Evolutionary conservation across 2,113 vertebrate species (phyloP), one percentile per base, ranked within the genome.

Genomic region (Rhinoptilus africanus): DNA sequence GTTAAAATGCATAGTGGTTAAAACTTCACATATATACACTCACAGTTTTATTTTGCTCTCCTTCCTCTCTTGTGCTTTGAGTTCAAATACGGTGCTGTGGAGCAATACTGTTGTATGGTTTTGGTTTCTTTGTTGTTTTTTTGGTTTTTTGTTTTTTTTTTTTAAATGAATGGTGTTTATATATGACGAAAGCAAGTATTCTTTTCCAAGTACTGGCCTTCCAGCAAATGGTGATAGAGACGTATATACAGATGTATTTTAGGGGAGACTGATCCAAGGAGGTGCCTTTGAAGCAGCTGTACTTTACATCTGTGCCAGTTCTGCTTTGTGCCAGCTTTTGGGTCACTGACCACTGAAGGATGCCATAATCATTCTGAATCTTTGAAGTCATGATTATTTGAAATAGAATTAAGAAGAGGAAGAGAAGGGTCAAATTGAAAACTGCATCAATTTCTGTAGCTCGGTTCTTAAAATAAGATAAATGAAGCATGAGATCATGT

Each of bases 361-460:
- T 86, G 47, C 50, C 32, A 5, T 18, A 28, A 37, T 88, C 45
- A 27, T 79, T 93, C 37, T 66, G 83, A 83, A 80, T 77, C 45
- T 93, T 63, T 74, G 59, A 96, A 80, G 48, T 69, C 23, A 73
- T 80, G 39, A 53, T 68, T 85, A 76, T 73, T 37, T 96, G 62
- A 75, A 97, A 92, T 64, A 90, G 21, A 23, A 85, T 92, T 90
- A 93, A 62, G 69, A 93, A 78, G 37, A 90, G 50, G 81, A 90
- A 67, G n/a, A 41, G 35, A 93, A 90, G 60, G 39, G 66, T 79
- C 71, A 73, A 73, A 82, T 39, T 79, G 59, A 74, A 93, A 92
- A 72, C 20, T 24, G 27, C n/a, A 92, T 88, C 45, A 84, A 32
- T 93, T 96, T 74, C 63, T 71, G 54, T 71, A 59, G 37, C n/a